Conservation (phyloP, 1,140 invertebrate species). For the Amphibalanus amphitrite region DNA sequence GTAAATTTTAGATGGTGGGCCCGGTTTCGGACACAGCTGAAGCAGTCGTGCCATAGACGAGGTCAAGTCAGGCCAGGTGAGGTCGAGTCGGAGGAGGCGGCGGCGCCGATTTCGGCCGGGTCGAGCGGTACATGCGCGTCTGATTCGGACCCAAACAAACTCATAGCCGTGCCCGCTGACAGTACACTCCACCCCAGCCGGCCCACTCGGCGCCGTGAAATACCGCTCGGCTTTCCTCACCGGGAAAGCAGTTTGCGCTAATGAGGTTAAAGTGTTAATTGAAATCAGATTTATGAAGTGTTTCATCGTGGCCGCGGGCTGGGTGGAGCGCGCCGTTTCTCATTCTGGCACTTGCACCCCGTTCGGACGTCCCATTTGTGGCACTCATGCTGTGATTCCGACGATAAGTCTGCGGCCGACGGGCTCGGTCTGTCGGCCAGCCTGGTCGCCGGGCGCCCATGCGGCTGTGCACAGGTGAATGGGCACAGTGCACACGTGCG, state of each 20-base stretch:
- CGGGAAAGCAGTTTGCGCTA: background rate
- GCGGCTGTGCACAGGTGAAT: no score
- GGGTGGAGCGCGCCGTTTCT: background rate
- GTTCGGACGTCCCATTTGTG: background rate
- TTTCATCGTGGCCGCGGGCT: background rate
- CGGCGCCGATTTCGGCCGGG: no score
- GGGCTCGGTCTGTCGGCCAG: no score
- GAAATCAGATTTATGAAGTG: background rate
- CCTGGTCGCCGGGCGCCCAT: no score
- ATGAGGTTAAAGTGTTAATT: background rate
- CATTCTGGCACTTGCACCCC: background rate
- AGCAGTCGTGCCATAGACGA: no score
- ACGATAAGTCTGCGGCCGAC: background rate
- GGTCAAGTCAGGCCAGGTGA: no score
- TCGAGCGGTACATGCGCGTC: background rate
- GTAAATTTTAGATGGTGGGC: no score
- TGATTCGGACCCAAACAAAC: background rate
- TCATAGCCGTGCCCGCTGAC: background rate
- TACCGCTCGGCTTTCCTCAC: background rate
- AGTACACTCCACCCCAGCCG: no score
- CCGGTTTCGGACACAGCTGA: no score
- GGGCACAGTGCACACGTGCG: no score
- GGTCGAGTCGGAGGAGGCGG: no score
- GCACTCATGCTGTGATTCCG: background rate
- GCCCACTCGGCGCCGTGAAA: no score